Evolutionary conservation across 2,888 invertebrate genomes (phyloP).

Genomic region (Hemicrepidius hirtus): DNA sequence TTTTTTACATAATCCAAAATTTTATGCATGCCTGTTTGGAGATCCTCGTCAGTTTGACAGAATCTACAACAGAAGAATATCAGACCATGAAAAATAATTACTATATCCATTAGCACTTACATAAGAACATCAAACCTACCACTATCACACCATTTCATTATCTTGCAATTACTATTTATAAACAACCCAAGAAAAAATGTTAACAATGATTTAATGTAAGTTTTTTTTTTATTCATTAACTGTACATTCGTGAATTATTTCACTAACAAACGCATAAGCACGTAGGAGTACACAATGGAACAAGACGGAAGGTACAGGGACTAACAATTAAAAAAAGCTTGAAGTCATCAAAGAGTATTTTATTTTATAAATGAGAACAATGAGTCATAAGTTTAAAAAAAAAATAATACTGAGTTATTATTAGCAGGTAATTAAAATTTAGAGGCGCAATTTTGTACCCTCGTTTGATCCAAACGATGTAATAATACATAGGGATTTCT

Average conservation of each 20-base stretch:
- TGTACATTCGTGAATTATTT: constrained; percentile 12
- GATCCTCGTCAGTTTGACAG: constrained; percentile 87
- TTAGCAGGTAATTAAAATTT: constrained; percentile 13
- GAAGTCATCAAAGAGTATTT: constrained; percentile 31
- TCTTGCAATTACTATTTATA: constrained; percentile 25
- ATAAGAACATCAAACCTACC: constrained; percentile 34
- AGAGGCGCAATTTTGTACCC: constrained; percentile 7
- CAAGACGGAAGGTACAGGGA: not conserved
- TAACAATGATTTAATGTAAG: not conserved
- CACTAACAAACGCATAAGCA: constrained; percentile 29
- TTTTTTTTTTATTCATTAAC: not conserved
- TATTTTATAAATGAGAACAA: constrained; percentile 28
- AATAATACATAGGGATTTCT: constrained; percentile 23
- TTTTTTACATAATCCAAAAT: constrained; percentile 90
- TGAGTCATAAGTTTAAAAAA: constrained; percentile 17
- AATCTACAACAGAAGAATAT: constrained; percentile 75
- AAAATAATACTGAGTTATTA: constrained; percentile 31
- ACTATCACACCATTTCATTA: constrained; percentile 22
- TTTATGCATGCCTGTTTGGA: constrained; percentile 93
- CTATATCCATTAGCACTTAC: constrained; percentile 39
- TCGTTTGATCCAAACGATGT: constrained; percentile 26
- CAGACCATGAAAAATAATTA: constrained; percentile 35
- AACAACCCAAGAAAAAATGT: constrained; percentile 22
- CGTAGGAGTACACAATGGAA: not conserved
- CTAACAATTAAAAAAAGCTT: not conserved